A percentile compares a stretch with the other conserved stretches of the same genome.
Conservation (phyloP, 1,140 invertebrate genomes). For the Drosophila miranda region DNA sequence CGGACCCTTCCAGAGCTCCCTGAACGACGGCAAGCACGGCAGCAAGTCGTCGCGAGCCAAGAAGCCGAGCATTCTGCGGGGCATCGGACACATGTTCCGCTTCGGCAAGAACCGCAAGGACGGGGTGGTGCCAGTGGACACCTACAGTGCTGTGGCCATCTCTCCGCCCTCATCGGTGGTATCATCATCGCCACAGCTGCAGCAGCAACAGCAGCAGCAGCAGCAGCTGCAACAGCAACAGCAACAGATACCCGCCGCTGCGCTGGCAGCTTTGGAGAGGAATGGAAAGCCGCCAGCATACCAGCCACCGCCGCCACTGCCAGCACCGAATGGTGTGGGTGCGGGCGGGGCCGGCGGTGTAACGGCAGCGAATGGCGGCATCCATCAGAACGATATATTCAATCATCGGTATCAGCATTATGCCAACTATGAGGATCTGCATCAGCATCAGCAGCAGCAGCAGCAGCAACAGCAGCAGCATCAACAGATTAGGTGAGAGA, state of each 20-base stretch:
- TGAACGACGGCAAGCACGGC: constrained; percentile 86
- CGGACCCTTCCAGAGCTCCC: constrained; percentile 86
- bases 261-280: constrained; percentile 70
- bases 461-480: constrained; percentile 82
- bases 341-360: constrained; percentile 4
- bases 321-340: constrained; percentile 64
- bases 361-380: constrained; percentile 59
- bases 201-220: constrained; percentile 42
- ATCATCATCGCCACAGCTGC: constrained; percentile 12
- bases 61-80: constrained; percentile 88
- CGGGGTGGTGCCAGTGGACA: constrained; percentile 82
- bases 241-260: constrained; percentile 68
- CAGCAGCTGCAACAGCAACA: constrained; percentile 28
- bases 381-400: constrained; percentile 82
- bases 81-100: constrained; percentile 92
- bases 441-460: constrained; percentile 84
- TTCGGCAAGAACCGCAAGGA: constrained; percentile 91
- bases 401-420: constrained; percentile 87
- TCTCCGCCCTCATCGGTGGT: constrained; percentile 53
- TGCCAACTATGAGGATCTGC: constrained; percentile 92
- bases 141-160: constrained; percentile 60
- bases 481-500: constrained; percentile 84
- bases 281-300: constrained; percentile 76
- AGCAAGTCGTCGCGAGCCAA: constrained; percentile 86
- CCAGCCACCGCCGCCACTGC: constrained; percentile 76